Percentiles rank a stretch among this genome's conserved stretches.
Conservation (phyloP, 2,797 vertebrate genomes). For the Syngnathus rostellatus region DNA sequence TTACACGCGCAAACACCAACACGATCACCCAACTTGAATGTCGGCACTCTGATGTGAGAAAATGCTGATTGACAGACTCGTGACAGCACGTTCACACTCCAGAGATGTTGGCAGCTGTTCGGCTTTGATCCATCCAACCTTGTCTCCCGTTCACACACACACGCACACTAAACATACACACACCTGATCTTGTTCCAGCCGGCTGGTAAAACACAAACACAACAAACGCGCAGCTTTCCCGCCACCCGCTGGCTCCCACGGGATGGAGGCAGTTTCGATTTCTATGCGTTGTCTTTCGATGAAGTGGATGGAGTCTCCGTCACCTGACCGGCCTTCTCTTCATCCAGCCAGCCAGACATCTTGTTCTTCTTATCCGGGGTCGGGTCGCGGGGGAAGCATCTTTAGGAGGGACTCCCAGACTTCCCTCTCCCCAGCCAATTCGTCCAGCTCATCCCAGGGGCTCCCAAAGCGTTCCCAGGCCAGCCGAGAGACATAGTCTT, state of each 20-base stretch:
- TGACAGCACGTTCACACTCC: constrained; percentile 64
- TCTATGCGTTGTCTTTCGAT: constrained; percentile 16
- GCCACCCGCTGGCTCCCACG: constrained; percentile 36
- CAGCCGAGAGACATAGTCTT: no score
- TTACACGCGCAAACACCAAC: constrained; percentile 19
- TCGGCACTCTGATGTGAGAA: constrained; percentile 53
- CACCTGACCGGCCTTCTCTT: constrained; percentile 18
- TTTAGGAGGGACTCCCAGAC: no score
- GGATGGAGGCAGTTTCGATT: constrained; percentile 34
- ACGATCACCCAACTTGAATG: constrained; percentile 13
- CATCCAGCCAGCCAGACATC: no score
- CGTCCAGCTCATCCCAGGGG: no score
- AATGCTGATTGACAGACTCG: constrained; percentile 67
- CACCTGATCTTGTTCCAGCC: constrained; percentile 57
- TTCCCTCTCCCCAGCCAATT: no score
- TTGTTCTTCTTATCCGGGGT: no score
- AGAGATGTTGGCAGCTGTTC: constrained; percentile 70
- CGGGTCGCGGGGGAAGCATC: no score
- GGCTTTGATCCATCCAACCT: constrained; percentile 62
- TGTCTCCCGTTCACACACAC: constrained; percentile 8
- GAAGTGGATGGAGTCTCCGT: constrained; percentile 30
- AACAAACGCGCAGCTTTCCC: constrained; percentile 49
- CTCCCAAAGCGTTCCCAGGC: no score
- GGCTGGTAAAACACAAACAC: constrained; percentile 56
- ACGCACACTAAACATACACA: constrained; percentile 19